These are phyloP conservation scores for Pecten maximus DNA, from an alignment of 2,888 invertebrate genomes.

Conservation along the genomic window DNA sequence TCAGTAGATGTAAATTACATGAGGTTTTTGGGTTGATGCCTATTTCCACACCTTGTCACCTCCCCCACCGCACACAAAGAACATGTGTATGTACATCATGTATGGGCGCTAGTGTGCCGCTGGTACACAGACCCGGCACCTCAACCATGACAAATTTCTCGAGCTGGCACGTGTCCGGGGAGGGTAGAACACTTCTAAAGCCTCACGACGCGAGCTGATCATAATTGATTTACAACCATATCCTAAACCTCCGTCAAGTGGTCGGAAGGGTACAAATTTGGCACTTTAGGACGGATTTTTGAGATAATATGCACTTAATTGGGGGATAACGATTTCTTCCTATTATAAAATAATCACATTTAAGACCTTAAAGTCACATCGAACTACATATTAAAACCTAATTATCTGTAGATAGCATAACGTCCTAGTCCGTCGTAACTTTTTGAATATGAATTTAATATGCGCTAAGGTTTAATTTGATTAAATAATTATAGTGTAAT, in stretches of 20 bases:
- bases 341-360: too few relatives aligned
- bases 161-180: conserved; percentile 16
- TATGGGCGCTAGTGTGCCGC: not conserved
- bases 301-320: not conserved
- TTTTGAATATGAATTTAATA: too few relatives aligned
- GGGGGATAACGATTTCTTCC: too few relatives aligned
- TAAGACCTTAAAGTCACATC: too few relatives aligned
- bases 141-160: conserved; percentile 33
- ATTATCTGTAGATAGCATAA: too few relatives aligned
- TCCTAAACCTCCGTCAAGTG: not conserved
- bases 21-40: not conserved
- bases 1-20: not conserved
- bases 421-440: too few relatives aligned
- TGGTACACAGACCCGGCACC: not conserved
- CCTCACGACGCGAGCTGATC: not conserved
- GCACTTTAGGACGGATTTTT: not conserved
- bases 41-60: not conserved
- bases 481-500: too few relatives aligned
- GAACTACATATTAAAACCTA: too few relatives aligned
- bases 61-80: conserved; percentile 13
- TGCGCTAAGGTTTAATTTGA: too few relatives aligned
- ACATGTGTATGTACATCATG: not conserved
- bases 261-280: not conserved
- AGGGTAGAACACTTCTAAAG: not conserved
- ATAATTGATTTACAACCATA: conserved; percentile 13